Percentiles rank a stretch among this genome's conserved stretches.
Evolutionary conservation across 2,888 invertebrate species (phyloP).

Genomic region (Caenorhabditis sp.): DNA sequence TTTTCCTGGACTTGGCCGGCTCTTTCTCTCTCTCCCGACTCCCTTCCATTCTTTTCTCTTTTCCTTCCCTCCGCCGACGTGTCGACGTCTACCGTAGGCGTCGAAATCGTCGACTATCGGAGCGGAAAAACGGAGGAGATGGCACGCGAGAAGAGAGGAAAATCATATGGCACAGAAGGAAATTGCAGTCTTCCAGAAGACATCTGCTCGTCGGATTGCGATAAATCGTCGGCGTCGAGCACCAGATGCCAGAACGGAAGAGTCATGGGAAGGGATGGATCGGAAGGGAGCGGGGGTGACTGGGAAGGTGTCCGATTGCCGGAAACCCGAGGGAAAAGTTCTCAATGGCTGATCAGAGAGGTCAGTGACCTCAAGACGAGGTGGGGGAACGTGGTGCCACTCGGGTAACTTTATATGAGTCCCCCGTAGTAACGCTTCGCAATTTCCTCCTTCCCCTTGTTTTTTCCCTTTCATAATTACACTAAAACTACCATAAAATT

Average conservation of each 20-base stretch:
- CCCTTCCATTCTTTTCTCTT: not conserved
- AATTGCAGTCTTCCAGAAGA: slow-evolving; percentile 27
- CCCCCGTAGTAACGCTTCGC: not conserved
- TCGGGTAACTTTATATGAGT: not conserved
- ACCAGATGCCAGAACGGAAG: slow-evolving; percentile 40
- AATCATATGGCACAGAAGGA: slow-evolving; percentile 34
- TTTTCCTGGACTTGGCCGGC: slow-evolving; percentile 12
- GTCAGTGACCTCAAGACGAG: too few relatives aligned
- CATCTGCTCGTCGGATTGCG: slow-evolving; percentile 50
- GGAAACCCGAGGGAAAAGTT: too few relatives aligned
- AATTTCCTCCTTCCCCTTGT: not conserved
- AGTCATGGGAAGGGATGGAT: slow-evolving; percentile 21
- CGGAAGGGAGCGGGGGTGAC: not conserved
- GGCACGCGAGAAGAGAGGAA: slow-evolving; percentile 6
- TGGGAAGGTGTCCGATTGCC: not conserved
- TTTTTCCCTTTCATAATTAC: not conserved
- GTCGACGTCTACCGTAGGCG: slow-evolving; percentile 12
- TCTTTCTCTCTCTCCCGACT: not conserved
- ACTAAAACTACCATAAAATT: slow-evolving; percentile 14
- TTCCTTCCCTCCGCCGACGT: not conserved
- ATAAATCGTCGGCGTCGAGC: slow-evolving; percentile 34
- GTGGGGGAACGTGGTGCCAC: not conserved
- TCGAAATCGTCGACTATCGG: not conserved
- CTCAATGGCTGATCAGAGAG: slow-evolving; percentile 7
- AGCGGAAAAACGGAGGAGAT: not conserved